phyloP scores from a whole-genome alignment of 1,140 invertebrate species.

The Aethina tumida region DNA sequence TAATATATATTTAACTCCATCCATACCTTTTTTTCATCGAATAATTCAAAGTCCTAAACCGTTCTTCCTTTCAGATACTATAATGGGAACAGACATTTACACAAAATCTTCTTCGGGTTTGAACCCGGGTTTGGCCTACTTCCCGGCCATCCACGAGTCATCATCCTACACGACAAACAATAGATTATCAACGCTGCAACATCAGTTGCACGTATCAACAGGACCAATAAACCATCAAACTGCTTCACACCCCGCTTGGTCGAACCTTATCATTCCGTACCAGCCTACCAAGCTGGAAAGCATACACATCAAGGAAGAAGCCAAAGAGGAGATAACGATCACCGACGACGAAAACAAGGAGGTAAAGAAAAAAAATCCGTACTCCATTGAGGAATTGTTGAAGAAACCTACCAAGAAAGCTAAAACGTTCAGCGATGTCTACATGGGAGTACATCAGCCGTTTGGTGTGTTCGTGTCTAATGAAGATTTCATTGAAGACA shows the following conservation, averaged over 20 bases:
- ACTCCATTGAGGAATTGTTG: conserved; percentile 75
- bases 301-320: conserved; percentile 12
- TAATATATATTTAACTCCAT: background rate
- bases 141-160: conserved; percentile 27
- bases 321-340: conserved; percentile 19
- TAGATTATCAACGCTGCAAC: conserved; percentile 47
- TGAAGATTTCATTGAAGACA: conserved; percentile 10
- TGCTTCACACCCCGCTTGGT: conserved; percentile 40
- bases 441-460: conserved; percentile 26
- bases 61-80: conserved; percentile 19
- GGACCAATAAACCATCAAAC: conserved; percentile 22
- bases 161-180: conserved; percentile 36
- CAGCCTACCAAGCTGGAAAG: conserved; percentile 16
- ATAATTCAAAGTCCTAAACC: background rate
- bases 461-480: conserved; percentile 26
- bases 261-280: conserved; percentile 43
- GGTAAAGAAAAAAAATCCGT: conserved; percentile 63
- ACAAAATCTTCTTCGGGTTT: conserved; percentile 16
- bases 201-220: conserved; percentile 41
- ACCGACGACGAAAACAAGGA: conserved; percentile 21
- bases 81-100: conserved; percentile 24
- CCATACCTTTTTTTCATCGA: background rate
- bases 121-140: conserved; percentile 23
- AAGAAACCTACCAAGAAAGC: conserved; percentile 59
- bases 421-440: conserved; percentile 22